phyloP scores from a whole-genome alignment of 2,797 vertebrate species.

The Eospalax fontanierii region DNA sequence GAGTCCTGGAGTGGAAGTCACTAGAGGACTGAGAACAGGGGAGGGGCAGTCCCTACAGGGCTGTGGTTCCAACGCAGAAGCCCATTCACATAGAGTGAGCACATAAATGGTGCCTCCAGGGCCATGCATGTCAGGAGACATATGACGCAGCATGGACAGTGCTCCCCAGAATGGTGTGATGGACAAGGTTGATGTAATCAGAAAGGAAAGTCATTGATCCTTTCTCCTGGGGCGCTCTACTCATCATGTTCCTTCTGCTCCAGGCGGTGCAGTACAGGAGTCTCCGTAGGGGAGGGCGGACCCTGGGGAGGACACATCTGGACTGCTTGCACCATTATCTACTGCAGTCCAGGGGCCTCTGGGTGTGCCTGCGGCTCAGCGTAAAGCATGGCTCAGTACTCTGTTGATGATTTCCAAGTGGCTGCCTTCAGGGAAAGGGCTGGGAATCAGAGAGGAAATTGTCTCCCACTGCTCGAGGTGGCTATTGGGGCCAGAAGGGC shows the following conservation, averaged over 20 bases:
- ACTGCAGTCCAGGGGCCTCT: not conserved
- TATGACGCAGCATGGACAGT: not conserved
- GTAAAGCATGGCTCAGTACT: not conserved
- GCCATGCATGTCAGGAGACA: not conserved
- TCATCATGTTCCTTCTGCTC: not conserved
- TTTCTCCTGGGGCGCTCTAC: not conserved
- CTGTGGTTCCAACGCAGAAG: not conserved
- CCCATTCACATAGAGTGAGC: too few relatives aligned
- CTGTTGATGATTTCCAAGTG: not conserved
- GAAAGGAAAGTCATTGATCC: not conserved
- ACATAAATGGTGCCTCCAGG: not conserved
- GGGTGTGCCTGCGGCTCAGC: not conserved
- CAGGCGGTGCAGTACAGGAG: not conserved
- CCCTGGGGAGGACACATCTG: not conserved
- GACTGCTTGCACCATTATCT: not conserved
- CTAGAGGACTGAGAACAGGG: not conserved
- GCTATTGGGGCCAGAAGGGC: not conserved
- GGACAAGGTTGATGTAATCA: not conserved
- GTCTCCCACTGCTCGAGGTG: not conserved
- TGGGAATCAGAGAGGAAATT: not conserved
- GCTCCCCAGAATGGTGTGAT: not conserved
- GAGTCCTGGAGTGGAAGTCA: not conserved
- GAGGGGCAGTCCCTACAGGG: not conserved
- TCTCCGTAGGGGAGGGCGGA: not conserved
- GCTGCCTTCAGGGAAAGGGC: not conserved